Conservation (phyloP, 1,140 invertebrate genomes). For the Archegozetes longisetosus region DNA sequence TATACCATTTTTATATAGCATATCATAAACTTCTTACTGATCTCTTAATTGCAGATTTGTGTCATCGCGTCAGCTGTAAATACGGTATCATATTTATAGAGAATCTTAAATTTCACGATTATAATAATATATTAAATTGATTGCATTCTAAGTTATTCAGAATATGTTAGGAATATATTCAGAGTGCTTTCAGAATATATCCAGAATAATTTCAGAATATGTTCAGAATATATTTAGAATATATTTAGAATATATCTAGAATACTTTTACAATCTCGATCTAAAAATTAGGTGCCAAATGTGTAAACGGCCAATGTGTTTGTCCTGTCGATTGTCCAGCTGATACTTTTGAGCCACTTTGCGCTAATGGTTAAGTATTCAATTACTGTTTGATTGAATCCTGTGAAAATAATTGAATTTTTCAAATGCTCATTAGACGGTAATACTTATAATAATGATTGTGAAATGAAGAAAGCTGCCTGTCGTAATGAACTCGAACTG, state of each 20-base stretch:
- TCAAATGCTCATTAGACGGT: too few species aligned
- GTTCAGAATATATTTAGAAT: too few species aligned
- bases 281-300: slow-evolving; percentile 45
- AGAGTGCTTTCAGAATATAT: too few species aligned
- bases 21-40: neutral
- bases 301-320: slow-evolving; percentile 62
- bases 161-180: too few species aligned
- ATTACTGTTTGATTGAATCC: too few species aligned
- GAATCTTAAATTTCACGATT: too few species aligned
- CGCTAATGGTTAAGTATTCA: slow-evolving; percentile 45
- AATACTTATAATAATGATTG: slow-evolving; percentile 57
- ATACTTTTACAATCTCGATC: neutral
- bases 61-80: slow-evolving; percentile 55
- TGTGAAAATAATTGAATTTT: too few species aligned
- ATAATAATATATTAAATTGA: too few species aligned
- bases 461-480: slow-evolving; percentile 47
- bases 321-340: slow-evolving; percentile 50
- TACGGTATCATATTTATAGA: too few species aligned
- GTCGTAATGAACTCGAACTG: slow-evolving; percentile 46
- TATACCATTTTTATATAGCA: neutral
- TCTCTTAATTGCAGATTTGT: slow-evolving; percentile 44
- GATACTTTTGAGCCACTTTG: slow-evolving; percentile 45
- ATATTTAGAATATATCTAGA: neutral
- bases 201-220: too few species aligned
- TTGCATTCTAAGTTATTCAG: too few species aligned